Percentiles rank a stretch among this genome's conserved stretches.
Conservation (phyloP, 2,888 invertebrate genomes). For the Zonitis immaculata region DNA sequence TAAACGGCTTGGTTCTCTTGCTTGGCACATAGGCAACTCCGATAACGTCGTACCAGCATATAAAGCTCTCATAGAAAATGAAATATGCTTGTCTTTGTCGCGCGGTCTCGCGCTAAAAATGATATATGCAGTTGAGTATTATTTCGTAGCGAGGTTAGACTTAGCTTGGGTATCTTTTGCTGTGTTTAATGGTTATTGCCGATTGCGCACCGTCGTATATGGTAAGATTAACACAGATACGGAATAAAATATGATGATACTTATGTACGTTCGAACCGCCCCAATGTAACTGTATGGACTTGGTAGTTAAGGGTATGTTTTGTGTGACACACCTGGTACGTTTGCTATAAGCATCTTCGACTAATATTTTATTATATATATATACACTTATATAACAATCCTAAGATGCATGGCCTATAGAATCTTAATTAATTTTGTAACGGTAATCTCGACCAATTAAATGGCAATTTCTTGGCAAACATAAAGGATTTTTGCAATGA, state of each 20-base stretch:
- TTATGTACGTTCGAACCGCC: conserved; percentile 26
- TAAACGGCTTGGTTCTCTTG: conserved; percentile 8
- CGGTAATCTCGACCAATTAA: conserved; percentile 50
- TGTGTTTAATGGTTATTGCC: conserved; percentile 47
- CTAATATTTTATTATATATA: conserved; percentile 5
- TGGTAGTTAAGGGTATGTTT: conserved; percentile 10
- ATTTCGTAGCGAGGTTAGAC: conserved; percentile 41
- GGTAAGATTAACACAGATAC: conserved; percentile 45
- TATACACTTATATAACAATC: too few species aligned
- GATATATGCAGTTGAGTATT: conserved; percentile 44
- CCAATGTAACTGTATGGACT: conserved; percentile 11
- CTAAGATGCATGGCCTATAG: conserved; percentile 49
- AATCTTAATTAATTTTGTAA: conserved; percentile 51
- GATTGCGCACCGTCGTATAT: conserved; percentile 40
- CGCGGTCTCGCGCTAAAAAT: conserved; percentile 30
- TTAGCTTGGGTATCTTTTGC: conserved; percentile 43
- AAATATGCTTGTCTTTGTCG: conserved; percentile 46
- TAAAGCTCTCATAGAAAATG: conserved; percentile 45
- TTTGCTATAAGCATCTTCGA: conserved; percentile 4
- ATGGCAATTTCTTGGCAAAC: conserved; percentile 50
- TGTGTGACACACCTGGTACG: conserved; percentile 36
- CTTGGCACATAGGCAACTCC: conserved; percentile 40
- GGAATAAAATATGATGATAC: conserved; percentile 42
- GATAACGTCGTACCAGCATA: conserved; percentile 43
- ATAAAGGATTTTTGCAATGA: conserved; percentile 49